Percentiles rank a stretch among this genome's conserved stretches.
Conservation (phyloP, 2,113 vertebrate genomes). For the Actinemys pallida region DNA sequence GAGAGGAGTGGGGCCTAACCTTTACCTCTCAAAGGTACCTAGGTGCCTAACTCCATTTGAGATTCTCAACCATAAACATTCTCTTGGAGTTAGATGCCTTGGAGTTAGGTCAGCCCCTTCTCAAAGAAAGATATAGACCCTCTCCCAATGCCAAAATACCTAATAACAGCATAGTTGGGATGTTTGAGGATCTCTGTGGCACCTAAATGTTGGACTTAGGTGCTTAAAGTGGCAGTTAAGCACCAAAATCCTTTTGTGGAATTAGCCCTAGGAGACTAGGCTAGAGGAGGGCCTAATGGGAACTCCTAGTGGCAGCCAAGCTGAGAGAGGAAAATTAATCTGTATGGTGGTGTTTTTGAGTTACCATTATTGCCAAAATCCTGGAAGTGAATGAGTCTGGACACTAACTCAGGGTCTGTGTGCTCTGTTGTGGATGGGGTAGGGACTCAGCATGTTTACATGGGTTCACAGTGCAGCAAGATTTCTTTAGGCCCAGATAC, state of each 20-base stretch:
- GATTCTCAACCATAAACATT: too few species aligned
- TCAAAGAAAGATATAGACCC: too few species aligned
- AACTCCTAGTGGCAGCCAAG: constrained; percentile 11
- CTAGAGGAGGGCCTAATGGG: neutral
- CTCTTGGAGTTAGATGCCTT: too few species aligned
- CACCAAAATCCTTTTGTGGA: neutral
- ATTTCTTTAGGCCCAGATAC: neutral
- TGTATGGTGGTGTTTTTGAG: neutral
- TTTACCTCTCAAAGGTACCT: too few species aligned
- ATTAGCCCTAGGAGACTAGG: neutral
- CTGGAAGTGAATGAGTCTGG: neutral
- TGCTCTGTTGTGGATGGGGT: neutral
- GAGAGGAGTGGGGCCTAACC: neutral
- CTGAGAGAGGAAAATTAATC: neutral
- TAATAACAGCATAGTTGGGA: too few species aligned
- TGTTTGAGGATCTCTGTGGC: too few species aligned
- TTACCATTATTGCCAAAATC: neutral
- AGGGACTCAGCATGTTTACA: neutral
- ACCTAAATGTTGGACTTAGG: too few species aligned
- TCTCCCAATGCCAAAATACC: too few species aligned
- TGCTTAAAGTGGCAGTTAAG: too few species aligned
- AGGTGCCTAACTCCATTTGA: neutral
- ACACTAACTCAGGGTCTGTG: neutral
- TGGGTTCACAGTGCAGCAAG: neutral
- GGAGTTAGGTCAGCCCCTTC: too few species aligned